Conservation (phyloP, 92 coral and sea anemone genomes). For the Palythoa grandis region DNA sequence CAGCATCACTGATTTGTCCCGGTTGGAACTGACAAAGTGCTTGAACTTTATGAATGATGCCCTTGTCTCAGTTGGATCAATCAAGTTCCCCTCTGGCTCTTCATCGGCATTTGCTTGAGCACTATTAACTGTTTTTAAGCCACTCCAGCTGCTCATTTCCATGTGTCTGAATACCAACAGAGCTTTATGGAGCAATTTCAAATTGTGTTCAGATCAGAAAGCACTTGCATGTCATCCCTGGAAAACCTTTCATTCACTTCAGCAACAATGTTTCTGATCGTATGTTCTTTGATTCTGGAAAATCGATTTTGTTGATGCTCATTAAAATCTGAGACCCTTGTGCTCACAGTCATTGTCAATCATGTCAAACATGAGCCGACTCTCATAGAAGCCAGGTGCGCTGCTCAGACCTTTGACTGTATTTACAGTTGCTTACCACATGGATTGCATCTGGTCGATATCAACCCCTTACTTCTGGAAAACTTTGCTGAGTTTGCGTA, state of each 20-base stretch:
- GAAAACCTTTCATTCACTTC: slow-evolving; percentile 51
- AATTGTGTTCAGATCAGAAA: slow-evolving; percentile 28
- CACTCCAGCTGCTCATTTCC: not conserved
- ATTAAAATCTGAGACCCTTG: slow-evolving; percentile 40
- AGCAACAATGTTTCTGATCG: slow-evolving; percentile 27
- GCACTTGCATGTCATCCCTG: slow-evolving; percentile 47
- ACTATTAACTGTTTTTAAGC: not conserved
- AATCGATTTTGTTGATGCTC: slow-evolving; percentile 49
- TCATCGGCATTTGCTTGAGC: not conserved
- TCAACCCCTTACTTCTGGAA: slow-evolving; percentile 38
- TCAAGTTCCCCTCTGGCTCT: not conserved
- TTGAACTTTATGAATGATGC: not conserved
- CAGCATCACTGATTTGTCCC: slow-evolving; percentile 29
- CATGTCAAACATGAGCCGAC: slow-evolving; percentile 37
- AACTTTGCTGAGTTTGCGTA: not conserved
- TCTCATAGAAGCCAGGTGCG: slow-evolving; percentile 37
- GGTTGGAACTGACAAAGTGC: slow-evolving; percentile 30
- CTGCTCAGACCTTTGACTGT: slow-evolving; percentile 36
- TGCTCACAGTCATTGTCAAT: slow-evolving; percentile 49
- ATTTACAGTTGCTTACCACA: slow-evolving; percentile 48
- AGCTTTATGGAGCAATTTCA: not conserved
- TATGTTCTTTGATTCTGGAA: slow-evolving; percentile 33
- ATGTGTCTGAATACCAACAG: not conserved
- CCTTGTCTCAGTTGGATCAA: not conserved
- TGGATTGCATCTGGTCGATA: slow-evolving; percentile 27